Evolutionary conservation across 2,113 vertebrate species (phyloP).

Genomic region (Lophotis ruficrista): DNA sequence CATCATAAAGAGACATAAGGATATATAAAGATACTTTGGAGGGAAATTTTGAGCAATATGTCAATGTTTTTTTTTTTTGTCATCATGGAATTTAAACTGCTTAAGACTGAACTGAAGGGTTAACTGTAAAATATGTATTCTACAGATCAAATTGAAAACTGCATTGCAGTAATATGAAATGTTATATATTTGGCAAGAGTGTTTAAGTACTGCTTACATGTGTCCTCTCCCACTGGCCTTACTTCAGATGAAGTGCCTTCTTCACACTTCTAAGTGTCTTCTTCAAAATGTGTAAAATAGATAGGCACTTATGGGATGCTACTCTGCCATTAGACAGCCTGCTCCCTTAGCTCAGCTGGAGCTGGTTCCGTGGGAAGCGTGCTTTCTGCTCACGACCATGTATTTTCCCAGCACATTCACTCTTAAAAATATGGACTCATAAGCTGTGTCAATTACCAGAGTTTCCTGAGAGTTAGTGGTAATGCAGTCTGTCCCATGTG

Average conservation of each 20-base stretch:
- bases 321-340: background rate
- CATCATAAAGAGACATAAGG: background rate
- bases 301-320: too few relatives aligned
- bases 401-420: background rate
- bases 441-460: background rate
- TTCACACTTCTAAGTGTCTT: background rate
- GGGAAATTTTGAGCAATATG: background rate
- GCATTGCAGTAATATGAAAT: background rate
- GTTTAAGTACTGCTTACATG: background rate
- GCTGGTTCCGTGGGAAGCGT: accelerated
- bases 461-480: background rate
- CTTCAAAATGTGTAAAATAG: background rate
- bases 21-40: background rate
- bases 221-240: background rate
- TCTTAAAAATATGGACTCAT: background rate
- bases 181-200: background rate
- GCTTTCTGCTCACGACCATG: background rate
- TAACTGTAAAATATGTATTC: background rate
- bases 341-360: background rate
- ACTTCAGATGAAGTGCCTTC: background rate
- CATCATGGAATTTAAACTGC: background rate
- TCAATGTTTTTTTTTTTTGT: background rate
- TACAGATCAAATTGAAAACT: background rate
- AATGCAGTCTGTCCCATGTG: background rate
- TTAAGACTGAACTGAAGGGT: background rate